phyloP scores from a whole-genome alignment of 2,797 vertebrate species.

The Xyrichtys novacula region DNA sequence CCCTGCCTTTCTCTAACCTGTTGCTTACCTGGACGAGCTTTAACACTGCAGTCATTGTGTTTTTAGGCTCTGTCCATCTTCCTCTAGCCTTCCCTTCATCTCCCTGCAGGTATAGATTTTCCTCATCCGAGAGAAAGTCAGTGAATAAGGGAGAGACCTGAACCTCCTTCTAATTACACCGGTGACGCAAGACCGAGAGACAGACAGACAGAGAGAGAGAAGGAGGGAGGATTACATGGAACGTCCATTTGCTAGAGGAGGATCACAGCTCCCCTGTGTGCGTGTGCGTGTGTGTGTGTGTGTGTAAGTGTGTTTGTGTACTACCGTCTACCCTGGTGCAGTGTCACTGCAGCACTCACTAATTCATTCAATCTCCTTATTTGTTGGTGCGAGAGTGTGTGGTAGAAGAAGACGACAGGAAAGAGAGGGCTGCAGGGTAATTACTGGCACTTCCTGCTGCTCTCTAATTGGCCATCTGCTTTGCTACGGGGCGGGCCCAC shows the following conservation, averaged over 20 bases:
- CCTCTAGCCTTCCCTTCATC: conserved; percentile 13
- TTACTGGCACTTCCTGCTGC: conserved; percentile 83
- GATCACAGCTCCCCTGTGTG: conserved; percentile 73
- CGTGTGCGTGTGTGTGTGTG: conserved; percentile 35
- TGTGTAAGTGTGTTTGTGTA: conserved; percentile 44
- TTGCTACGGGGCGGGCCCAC: conserved; percentile 75
- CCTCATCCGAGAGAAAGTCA: conserved; percentile 56
- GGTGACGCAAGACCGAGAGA: conserved; percentile 67
- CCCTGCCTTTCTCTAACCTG: conserved; percentile 19
- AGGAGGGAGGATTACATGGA: conserved; percentile 77
- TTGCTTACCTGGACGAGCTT: conserved; percentile 30
- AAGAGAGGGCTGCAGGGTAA: conserved; percentile 76
- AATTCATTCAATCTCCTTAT: conserved; percentile 84
- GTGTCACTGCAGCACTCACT: conserved; percentile 80
- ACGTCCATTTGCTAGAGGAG: conserved; percentile 79
- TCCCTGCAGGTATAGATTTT: conserved; percentile 65
- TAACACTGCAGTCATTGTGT: conserved; percentile 20
- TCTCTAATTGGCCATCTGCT: conserved; percentile 86
- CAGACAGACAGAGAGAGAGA: conserved; percentile 60
- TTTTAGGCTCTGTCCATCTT: not conserved
- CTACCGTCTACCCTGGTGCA: conserved; percentile 69
- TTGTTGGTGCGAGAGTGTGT: conserved; percentile 73
- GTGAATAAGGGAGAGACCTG: conserved; percentile 68
- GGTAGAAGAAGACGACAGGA: conserved; percentile 69
- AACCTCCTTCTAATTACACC: conserved; percentile 74